Evolutionary conservation across 2,888 invertebrate species (phyloP).

Genomic region (Hydrotaea cyrtoneurina): DNA sequence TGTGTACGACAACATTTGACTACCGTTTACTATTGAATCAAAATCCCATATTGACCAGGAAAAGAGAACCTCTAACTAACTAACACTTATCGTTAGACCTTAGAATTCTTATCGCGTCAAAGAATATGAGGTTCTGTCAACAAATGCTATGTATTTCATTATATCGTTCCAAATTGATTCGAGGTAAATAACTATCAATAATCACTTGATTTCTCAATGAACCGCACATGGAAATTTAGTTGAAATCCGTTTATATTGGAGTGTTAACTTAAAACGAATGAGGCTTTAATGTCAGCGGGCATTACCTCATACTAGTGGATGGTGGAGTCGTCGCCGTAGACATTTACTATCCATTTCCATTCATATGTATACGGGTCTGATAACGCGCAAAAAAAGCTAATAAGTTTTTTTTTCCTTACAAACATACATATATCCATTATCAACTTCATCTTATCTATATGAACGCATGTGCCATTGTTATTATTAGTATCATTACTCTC

Average conservation of each 20-base stretch:
- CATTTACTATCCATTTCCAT: neutral
- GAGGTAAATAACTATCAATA: slow-evolving; percentile 26
- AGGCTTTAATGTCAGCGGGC: slow-evolving; percentile 45
- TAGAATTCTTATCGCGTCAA: slow-evolving; percentile 44
- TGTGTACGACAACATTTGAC: neutral
- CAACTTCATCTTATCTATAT: slow-evolving; percentile 49
- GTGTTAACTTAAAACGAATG: slow-evolving; percentile 17
- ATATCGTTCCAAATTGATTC: slow-evolving; percentile 2
- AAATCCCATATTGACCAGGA: neutral
- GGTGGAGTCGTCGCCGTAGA: neutral
- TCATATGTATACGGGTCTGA: slow-evolving; percentile 20
- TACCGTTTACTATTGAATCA: neutral
- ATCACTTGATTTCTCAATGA: neutral
- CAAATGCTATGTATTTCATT: neutral
- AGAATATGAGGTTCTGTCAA: slow-evolving; percentile 5
- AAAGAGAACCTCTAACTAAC: neutral
- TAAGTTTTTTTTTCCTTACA: neutral
- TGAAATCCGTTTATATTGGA: slow-evolving; percentile 3
- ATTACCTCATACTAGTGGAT: slow-evolving; percentile 18
- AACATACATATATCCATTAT: slow-evolving; percentile 14
- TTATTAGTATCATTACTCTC: slow-evolving; percentile 8
- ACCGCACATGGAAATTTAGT: neutral
- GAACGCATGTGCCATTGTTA: slow-evolving; percentile 12
- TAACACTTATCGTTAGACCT: slow-evolving; percentile 44
- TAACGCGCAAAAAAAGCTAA: slow-evolving; percentile 31